A percentile compares a stretch with the other conserved stretches of the same genome.
Evolutionary conservation across 1,140 invertebrate genomes (phyloP).

Genomic region (Pseudomyrmex dendroicus): DNA sequence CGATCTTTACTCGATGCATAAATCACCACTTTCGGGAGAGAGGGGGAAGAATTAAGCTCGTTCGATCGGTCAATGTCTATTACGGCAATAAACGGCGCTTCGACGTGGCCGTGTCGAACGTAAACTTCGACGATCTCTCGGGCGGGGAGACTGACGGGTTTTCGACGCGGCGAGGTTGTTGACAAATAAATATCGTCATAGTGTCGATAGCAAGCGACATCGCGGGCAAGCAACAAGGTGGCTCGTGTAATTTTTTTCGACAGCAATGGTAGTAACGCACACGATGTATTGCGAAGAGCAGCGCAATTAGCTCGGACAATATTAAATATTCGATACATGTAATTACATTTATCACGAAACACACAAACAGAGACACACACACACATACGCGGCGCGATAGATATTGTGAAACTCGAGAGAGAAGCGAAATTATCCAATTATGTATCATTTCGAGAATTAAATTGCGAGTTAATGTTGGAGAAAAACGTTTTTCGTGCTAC

Average conservation of each 20-base stretch:
- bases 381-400: neutral
- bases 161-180: too few relatives aligned
- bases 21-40: too few relatives aligned
- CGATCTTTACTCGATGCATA: neutral
- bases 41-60: too few relatives aligned
- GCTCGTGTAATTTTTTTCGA: neutral
- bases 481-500: neutral
- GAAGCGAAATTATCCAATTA: constrained; percentile 29
- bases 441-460: neutral
- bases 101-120: too few relatives aligned
- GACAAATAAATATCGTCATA: too few relatives aligned
- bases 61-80: too few relatives aligned
- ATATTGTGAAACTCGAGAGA: neutral
- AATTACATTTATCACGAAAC: neutral
- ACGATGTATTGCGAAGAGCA: neutral
- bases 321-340: neutral
- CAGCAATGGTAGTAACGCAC: neutral
- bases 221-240: too few relatives aligned
- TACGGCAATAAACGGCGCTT: too few relatives aligned
- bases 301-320: constrained; percentile 20
- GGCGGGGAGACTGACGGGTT: too few relatives aligned
- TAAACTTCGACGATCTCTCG: too few relatives aligned
- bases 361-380: neutral
- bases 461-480: neutral
- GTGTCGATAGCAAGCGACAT: too few relatives aligned